Evolutionary conservation across 1,140 invertebrate species (phyloP), one percentile per base, ranked within the genome.

Genomic region (Pinna nobilis): DNA sequence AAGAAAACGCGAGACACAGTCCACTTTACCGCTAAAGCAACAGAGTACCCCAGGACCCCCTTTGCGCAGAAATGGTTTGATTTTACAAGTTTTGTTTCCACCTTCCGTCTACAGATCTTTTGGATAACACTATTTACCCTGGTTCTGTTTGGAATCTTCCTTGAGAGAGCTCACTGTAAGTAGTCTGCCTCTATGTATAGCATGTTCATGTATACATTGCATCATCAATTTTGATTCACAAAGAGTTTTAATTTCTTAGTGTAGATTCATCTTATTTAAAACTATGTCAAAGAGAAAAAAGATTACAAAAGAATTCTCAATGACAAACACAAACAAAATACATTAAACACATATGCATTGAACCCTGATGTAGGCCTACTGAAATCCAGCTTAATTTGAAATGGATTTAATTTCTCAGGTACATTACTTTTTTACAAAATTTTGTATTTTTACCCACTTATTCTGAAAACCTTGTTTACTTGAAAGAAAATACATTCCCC

Each of bases 101-200:
- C 98, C 88, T 97, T 99, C 88, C 91, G 97, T 20, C 97, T 99
- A 85, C 97, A 99, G 82, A 98, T 99, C 71, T 99, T 99, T 86
- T 99, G 98, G 88, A 88, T 99, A 7, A 97, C 98, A 86, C 92
- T 99, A 0, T 99, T 99, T 90, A 98, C 97, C 83, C 95, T 98
- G 3, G 93, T 98, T 20, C 97, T 95, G 3, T 94, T 97, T 81
- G 95, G 95, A 1, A 90, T 99, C 1, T 99, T 99, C 86, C 93
- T 98, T 5, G 98, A 99, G 87, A 91, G 98, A 88, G 99, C 99
- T 86, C 96, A 98, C 55, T 96, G 95, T 96, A 91, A 93, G 94
- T 93, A 9, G 39, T 15, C 2, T 20, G n/a, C 5, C 1, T 25
- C n/a, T 9, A 23, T 28, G 11, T 11, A 20, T 33, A 11, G 25